Evolutionary conservation across 2,888 invertebrate genomes (phyloP).

Genomic region (Melanostoma scalare): DNA sequence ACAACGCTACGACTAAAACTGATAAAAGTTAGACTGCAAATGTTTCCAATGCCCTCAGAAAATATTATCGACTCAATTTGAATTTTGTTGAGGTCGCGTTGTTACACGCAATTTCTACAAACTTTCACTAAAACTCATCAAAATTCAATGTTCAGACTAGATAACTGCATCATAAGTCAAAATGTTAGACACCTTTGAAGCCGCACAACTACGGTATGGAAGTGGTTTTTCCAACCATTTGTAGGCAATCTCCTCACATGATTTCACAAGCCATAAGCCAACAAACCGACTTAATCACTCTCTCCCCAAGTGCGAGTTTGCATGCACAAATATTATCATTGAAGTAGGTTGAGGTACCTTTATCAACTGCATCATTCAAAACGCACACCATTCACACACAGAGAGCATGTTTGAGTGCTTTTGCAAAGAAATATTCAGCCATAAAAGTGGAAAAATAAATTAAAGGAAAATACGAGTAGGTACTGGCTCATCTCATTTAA

Average conservation of each 20-base stretch:
- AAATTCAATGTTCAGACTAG: too few relatives aligned
- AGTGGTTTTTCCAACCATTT: too few relatives aligned
- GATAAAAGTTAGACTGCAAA: too few relatives aligned
- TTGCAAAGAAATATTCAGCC: slow-evolving; percentile 2
- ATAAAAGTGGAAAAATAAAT: slow-evolving; percentile 17
- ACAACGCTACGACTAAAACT: too few relatives aligned
- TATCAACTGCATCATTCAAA: slow-evolving; percentile 49
- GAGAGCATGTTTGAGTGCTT: neutral
- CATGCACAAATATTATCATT: slow-evolving; percentile 44
- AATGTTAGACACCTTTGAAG: too few relatives aligned
- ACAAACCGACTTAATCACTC: slow-evolving; percentile 37
- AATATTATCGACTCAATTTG: too few relatives aligned
- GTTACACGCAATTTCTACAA: too few relatives aligned
- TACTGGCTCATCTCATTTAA: slow-evolving; percentile 32
- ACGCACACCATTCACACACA: slow-evolving; percentile 10
- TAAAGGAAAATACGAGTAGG: neutral
- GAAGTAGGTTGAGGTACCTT: neutral
- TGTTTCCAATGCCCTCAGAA: too few relatives aligned
- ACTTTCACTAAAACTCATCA: too few relatives aligned
- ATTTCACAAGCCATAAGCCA: slow-evolving; percentile 23
- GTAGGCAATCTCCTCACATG: neutral
- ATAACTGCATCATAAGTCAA: too few relatives aligned
- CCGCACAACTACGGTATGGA: too few relatives aligned
- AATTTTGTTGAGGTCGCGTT: too few relatives aligned
- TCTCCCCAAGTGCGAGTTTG: slow-evolving; percentile 8